These are phyloP conservation scores for Microtus richardsoni DNA, from an alignment of 2,113 vertebrate species.

Conservation along the genomic window DNA sequence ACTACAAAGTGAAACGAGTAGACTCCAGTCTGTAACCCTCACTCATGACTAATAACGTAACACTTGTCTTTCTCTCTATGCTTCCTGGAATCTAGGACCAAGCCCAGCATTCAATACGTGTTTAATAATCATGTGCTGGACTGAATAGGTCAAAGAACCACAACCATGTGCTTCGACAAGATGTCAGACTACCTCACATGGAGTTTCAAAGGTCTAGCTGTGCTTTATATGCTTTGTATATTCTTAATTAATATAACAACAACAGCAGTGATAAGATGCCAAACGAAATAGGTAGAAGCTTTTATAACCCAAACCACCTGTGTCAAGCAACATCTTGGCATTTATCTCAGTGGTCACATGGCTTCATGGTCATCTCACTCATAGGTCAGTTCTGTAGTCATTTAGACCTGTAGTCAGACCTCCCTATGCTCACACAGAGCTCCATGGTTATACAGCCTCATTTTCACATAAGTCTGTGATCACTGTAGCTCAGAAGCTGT, in stretches of 20 bases:
- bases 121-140: neutral
- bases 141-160: conserved; percentile 5
- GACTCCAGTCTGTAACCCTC: neutral
- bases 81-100: neutral
- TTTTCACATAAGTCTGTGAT: neutral
- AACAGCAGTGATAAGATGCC: neutral
- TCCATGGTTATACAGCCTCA: neutral
- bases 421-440: neutral
- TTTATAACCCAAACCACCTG: neutral
- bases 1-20: neutral
- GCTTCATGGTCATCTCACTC: neutral
- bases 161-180: neutral
- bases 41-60: neutral
- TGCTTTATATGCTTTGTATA: neutral
- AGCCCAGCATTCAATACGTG: neutral
- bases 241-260: neutral
- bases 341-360: neutral
- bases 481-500: neutral
- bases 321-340: neutral
- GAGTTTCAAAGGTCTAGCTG: neutral
- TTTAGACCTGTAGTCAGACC: neutral
- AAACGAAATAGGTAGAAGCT: neutral
- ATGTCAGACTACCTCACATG: neutral
- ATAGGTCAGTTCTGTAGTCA: neutral
- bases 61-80: neutral